These are phyloP conservation scores for Dromius quadrimaculatus DNA, from an alignment of 2,888 invertebrate species.

Conservation along the genomic window DNA sequence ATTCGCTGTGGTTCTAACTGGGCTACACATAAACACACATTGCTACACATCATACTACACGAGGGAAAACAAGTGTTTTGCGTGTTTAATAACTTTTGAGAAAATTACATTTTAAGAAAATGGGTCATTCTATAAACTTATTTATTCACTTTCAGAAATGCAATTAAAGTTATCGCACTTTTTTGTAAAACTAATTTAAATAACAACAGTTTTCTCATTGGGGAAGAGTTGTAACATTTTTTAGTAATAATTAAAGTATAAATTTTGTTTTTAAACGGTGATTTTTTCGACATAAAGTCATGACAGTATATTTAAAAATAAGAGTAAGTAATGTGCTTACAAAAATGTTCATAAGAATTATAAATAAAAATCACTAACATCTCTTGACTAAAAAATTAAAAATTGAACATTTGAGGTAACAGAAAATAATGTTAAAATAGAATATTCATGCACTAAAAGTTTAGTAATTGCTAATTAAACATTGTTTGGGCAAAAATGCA, in stretches of 20 bases:
- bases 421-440: too few relatives aligned
- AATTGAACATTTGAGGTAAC: too few relatives aligned
- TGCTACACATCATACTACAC: conserved; percentile 6
- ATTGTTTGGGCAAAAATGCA: not conserved
- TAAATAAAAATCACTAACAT: too few relatives aligned
- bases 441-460: conserved; percentile 3
- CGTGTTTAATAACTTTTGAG: conserved; percentile 29
- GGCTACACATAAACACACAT: conserved; percentile 17
- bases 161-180: conserved; percentile 16
- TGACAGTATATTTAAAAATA: too few relatives aligned
- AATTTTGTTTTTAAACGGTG: too few relatives aligned
- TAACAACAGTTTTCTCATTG: too few relatives aligned
- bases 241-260: too few relatives aligned
- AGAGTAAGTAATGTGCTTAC: too few relatives aligned
- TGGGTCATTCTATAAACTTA: conserved; percentile 26
- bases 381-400: too few relatives aligned
- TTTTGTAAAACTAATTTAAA: not conserved
- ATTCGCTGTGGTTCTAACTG: conserved; percentile 5
- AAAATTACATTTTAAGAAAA: conserved; percentile 29
- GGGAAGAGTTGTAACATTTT: too few relatives aligned
- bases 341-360: too few relatives aligned
- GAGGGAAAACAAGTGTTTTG: conserved; percentile 21
- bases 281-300: too few relatives aligned
- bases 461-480: conserved; percentile 10
- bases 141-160: conserved; percentile 29